Evolutionary conservation across 2,797 vertebrate genomes (phyloP), one percentile per base, ranked within the genome.

Genomic region (Pelodytes ibericus): DNA sequence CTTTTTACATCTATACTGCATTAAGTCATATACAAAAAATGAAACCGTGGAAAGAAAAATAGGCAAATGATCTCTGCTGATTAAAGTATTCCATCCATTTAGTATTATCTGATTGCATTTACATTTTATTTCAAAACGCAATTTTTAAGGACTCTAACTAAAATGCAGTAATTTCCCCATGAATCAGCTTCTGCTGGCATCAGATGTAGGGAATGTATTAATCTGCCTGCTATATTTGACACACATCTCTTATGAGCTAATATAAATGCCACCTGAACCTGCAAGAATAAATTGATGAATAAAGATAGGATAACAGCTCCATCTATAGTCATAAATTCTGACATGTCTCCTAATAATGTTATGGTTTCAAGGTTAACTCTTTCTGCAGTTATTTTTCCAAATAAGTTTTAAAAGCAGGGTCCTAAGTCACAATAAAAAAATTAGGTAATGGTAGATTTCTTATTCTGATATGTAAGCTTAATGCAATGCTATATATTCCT

Each of bases 121-220:
- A 63, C 60, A 63, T 63, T 25, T 63, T 16, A 63, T 39, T 63
- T 31, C 33, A 30, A 63, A 44, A 20, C 24, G 20, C 27, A 22
- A 18, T 61, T 61, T 56, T 33, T 16, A 30, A 44, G 41, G 41
- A 44, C 41, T 44, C 1, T 13, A 44, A 44, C 41, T 44, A 44
- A 13, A 44, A 44, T 53, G 3, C 20, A 53, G 20, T 3, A 53
- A 53, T 53, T 53, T 53, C n/a, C 18, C 22, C 1, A 22, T 53
- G n/a, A 53, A 53, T 53, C 22, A 22, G 4, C 16, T 53, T 53
- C 24, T 2, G 22, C 16, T 24, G 49, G n/a, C 22, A 22, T 53
- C 6, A 22, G 24, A 53, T 53, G 20, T 11, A 53, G 13, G 49
- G 24, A 53, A 22, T 6, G 6, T 53, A 53, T 24, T 53, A 20